Percentiles rank a stretch among this genome's conserved stretches.
Conservation (phyloP, 2,888 invertebrate species). For the Diarsia dahlii region DNA sequence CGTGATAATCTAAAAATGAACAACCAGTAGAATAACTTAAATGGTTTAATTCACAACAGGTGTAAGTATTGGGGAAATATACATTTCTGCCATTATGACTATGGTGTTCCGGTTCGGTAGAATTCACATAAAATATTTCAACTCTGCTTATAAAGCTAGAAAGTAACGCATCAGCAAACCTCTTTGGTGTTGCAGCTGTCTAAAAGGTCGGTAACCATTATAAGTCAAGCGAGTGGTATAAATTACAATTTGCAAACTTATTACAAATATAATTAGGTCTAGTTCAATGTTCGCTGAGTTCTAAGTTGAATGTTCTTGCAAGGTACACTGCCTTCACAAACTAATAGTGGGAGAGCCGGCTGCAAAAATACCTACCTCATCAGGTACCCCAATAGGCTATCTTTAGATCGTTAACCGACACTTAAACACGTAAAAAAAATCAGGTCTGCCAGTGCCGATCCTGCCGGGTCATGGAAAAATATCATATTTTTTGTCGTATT, state of each 20-base stretch:
- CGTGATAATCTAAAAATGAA: no score
- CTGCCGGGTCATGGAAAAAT: no score
- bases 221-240: not conserved
- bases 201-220: not conserved
- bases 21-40: no score
- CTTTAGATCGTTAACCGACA: no score
- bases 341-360: no score
- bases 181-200: conserved; percentile 13
- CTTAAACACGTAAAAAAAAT: no score
- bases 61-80: not conserved
- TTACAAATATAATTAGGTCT: not conserved
- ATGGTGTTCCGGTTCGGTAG: not conserved
- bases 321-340: conserved; percentile 32
- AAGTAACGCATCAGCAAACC: conserved; percentile 1
- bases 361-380: no score
- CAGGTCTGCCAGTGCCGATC: no score
- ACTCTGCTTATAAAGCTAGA: no score
- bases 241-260: not conserved
- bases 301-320: conserved; percentile 41
- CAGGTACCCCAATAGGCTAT: no score
- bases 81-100: not conserved
- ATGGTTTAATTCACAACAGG: not conserved
- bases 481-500: no score
- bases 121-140: not conserved
- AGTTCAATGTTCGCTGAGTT: conserved; percentile 14